Evolutionary conservation across 2,888 invertebrate genomes (phyloP).

Genomic region (Diarsia dahlii): DNA sequence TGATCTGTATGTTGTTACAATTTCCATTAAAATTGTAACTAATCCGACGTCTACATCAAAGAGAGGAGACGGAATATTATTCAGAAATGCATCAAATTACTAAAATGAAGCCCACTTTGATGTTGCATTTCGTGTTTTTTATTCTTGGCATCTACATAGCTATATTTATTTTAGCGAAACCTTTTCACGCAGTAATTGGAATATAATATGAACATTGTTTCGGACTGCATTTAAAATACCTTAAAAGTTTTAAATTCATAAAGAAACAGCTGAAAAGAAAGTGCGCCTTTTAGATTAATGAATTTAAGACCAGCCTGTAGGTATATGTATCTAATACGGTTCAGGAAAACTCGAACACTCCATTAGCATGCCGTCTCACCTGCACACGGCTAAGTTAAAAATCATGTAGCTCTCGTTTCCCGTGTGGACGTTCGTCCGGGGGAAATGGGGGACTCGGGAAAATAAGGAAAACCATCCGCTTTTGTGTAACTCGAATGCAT

Average conservation of each 20-base stretch:
- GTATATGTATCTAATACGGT: constrained; percentile 50
- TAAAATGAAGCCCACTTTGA: not conserved
- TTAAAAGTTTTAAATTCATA: constrained; percentile 31
- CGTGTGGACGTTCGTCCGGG: constrained; percentile 75
- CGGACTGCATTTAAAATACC: constrained; percentile 24
- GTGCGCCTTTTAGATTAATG: constrained; percentile 64
- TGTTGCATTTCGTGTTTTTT: not conserved
- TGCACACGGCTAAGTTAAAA: constrained; percentile 86
- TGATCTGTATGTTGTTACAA: not conserved
- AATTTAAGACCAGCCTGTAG: constrained; percentile 63
- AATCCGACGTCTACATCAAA: not conserved
- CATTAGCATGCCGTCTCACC: constrained; percentile 82
- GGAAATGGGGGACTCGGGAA: constrained; percentile 76
- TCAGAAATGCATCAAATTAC: not conserved
- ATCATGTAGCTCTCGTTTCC: constrained; percentile 83
- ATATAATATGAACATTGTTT: constrained; percentile 29
- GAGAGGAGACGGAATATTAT: not conserved
- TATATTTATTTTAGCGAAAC: not conserved
- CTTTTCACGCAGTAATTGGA: not conserved
- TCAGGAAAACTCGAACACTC: constrained; percentile 72
- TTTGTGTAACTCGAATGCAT: constrained; percentile 78
- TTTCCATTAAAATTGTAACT: not conserved
- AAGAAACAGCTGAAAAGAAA: constrained; percentile 29
- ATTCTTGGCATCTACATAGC: not conserved
- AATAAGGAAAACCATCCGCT: constrained; percentile 80